phyloP scores from a whole-genome alignment of 2,888 invertebrate genomes.

The Pachliopta kotzebuea region DNA sequence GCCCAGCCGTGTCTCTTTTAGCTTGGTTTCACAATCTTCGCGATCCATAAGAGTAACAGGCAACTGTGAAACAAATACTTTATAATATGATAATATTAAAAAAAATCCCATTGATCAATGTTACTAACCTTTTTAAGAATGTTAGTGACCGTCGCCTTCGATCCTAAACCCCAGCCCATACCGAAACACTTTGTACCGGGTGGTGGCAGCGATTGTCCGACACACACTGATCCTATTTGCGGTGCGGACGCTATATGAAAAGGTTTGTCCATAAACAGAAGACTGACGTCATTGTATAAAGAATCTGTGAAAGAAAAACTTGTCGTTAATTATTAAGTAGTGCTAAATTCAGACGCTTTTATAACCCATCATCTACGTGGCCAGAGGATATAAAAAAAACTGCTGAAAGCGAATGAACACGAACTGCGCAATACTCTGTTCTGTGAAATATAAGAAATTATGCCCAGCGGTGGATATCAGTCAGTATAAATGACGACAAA shows the following conservation, averaged over 20 bases:
- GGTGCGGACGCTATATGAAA: conserved; percentile 3
- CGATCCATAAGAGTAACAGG: conserved; percentile 1
- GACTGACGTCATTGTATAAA: conserved; percentile 1
- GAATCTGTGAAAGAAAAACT: conserved; percentile 7
- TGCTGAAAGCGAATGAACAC: too few relatives aligned
- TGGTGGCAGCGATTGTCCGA: not conserved
- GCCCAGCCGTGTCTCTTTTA: conserved; percentile 10
- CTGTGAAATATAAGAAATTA: too few relatives aligned
- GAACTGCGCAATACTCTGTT: too few relatives aligned
- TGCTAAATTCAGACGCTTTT: too few relatives aligned
- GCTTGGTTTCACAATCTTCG: conserved; percentile 9
- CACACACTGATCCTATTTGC: conserved; percentile 12
- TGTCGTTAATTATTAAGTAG: too few relatives aligned
- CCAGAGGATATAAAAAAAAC: too few relatives aligned
- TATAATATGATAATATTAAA: too few relatives aligned
- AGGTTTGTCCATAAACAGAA: conserved; percentile 11
- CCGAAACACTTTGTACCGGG: conserved; percentile 6
- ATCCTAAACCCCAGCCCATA: conserved; percentile 9
- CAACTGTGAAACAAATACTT: not conserved
- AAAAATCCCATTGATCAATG: too few relatives aligned
- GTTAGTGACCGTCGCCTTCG: not conserved
- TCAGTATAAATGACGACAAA: too few relatives aligned
- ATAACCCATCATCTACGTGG: too few relatives aligned
- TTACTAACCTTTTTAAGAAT: conserved; percentile 17
- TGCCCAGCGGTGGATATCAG: too few relatives aligned